Evolutionary conservation across 2,888 invertebrate species (phyloP).

Genomic region (Hedychridium roseum): DNA sequence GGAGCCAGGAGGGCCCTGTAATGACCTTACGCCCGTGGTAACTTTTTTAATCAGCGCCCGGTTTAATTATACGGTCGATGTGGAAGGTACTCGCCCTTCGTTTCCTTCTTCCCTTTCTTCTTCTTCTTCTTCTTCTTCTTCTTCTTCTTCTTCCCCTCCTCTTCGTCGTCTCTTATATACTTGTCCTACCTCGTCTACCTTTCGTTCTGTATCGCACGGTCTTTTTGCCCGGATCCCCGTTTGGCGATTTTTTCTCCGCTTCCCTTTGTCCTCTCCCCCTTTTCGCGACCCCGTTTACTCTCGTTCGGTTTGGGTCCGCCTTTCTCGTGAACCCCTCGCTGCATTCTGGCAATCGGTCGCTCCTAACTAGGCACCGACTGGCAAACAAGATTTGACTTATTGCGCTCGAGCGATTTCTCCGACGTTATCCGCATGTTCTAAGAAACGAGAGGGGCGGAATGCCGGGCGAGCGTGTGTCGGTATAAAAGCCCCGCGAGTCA

Average conservation of each 20-base stretch:
- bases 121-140: constrained; percentile 27
- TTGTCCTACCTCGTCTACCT: no score
- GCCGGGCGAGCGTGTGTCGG: no score
- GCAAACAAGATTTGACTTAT: constrained; percentile 62
- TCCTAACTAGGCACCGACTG: constrained; percentile 54
- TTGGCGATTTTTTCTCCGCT: constrained; percentile 11
- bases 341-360: constrained; percentile 41
- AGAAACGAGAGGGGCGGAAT: no score
- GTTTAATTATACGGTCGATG: constrained; percentile 63
- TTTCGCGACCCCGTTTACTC: constrained; percentile 24
- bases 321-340: constrained; percentile 45
- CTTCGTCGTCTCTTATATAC: constrained; percentile 26
- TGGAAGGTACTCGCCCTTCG: constrained; percentile 51
- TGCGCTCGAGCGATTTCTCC: constrained; percentile 54
- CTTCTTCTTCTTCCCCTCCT: constrained; percentile 25
- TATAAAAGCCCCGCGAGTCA: no score
- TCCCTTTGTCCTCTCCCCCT: constrained; percentile 25
- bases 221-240: no score
- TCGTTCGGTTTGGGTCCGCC: constrained; percentile 27
- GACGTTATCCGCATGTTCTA: constrained; percentile 18
- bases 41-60: constrained; percentile 63
- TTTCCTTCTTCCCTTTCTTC: constrained; percentile 12
- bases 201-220: no score
- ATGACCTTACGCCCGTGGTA: constrained; percentile 61
- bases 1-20: constrained; percentile 48